Evolutionary conservation across 2,113 vertebrate genomes (phyloP).

Genomic region (Murina feae): DNA sequence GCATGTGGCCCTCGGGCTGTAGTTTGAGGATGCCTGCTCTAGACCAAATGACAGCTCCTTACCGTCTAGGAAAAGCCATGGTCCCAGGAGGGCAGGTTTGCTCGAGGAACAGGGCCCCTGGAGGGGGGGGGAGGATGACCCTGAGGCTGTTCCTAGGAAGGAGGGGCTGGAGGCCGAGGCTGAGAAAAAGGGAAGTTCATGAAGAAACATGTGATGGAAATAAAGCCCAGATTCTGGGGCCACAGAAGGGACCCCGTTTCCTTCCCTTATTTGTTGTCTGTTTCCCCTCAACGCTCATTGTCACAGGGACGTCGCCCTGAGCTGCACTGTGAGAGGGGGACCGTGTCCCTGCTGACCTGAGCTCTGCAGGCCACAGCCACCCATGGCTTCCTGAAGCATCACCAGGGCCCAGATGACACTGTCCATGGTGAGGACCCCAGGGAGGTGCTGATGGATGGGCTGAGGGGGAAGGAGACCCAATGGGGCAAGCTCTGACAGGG

Average conservation of each 20-base stretch:
- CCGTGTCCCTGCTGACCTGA: no score
- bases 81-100: not conserved
- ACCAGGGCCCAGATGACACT: not conserved
- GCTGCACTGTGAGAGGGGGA: rapidly evolving
- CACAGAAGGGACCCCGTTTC: not conserved
- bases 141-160: not conserved
- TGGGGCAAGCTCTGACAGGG: no score
- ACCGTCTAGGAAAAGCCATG: no score
- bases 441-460: rapidly evolving
- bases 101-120: no score
- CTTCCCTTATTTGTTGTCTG: not conserved
- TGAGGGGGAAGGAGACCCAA: not conserved
- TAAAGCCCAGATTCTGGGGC: not conserved
- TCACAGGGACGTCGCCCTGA: not conserved
- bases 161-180: not conserved
- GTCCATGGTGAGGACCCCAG: not conserved
- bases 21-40: no score
- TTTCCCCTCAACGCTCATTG: not conserved
- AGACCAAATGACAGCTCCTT: not conserved
- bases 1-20: no score
- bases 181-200: not conserved
- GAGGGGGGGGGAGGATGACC: not conserved
- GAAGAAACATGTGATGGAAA: not conserved
- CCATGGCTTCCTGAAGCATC: rapidly evolving
- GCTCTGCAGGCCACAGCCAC: not conserved